These are phyloP conservation scores for Popillia japonica DNA, from an alignment of 1,140 invertebrate genomes.

Conservation along the genomic window DNA sequence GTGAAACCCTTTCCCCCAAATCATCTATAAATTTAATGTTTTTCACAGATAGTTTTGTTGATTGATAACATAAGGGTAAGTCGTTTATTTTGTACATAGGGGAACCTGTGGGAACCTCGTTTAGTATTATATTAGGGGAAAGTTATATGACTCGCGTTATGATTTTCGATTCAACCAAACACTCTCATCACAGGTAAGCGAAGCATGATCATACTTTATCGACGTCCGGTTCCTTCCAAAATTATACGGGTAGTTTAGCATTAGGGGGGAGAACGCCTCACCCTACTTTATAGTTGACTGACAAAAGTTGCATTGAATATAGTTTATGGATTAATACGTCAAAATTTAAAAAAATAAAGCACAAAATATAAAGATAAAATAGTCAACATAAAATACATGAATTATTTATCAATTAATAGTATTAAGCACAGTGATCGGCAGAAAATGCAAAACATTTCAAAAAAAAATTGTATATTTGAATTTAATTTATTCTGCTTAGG, in stretches of 20 bases:
- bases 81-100: not conserved
- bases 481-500: no score
- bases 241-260: not conserved
- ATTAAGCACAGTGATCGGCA: no score
- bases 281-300: not conserved
- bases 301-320: not conserved
- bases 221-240: not conserved
- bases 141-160: not conserved
- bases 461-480: no score
- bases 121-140: not conserved
- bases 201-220: not conserved
- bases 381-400: no score
- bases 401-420: no score
- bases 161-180: slow-evolving; percentile 15
- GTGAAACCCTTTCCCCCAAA: not conserved
- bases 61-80: slow-evolving; percentile 1
- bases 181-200: not conserved
- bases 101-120: slow-evolving; percentile 14
- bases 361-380: no score
- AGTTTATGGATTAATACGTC: not conserved
- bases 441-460: no score
- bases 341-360: not conserved
- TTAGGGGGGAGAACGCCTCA: not conserved
- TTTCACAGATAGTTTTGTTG: slow-evolving; percentile 13
- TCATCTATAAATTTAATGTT: slow-evolving; percentile 26